These are phyloP conservation scores for Delichon dasypus DNA, from an alignment of 2,797 vertebrate species.

Conservation along the genomic window DNA sequence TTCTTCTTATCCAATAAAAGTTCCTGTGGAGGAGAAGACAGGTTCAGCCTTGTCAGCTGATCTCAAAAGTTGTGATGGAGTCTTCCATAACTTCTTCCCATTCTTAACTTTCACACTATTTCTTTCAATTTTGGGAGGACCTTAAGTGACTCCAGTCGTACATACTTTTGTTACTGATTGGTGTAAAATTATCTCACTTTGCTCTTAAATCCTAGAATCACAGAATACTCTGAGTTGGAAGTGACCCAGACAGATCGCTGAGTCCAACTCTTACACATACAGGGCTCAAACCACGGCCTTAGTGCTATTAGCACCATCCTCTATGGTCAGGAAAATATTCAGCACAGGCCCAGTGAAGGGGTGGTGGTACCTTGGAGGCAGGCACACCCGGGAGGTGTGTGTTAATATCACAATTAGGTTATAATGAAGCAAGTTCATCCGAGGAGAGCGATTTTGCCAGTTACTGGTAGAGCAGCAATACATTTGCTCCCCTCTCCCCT, in stretches of 20 bases:
- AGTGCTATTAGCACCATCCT: no score
- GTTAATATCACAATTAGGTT: not conserved
- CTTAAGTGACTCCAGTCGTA: not conserved
- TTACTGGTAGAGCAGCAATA: not conserved
- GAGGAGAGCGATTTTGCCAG: not conserved
- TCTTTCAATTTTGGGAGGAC: not conserved
- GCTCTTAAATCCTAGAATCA: not conserved
- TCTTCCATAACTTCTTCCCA: not conserved
- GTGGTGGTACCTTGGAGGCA: not conserved
- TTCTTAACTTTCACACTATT: not conserved
- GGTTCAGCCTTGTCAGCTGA: not conserved
- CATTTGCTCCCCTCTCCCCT: not conserved
- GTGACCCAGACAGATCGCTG: accelerated
- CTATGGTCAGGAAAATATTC: not conserved
- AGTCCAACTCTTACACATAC: not conserved
- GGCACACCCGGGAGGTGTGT: not conserved
- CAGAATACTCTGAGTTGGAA: not conserved
- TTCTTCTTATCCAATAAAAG: not conserved
- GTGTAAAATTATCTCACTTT: not conserved
- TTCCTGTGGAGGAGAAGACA: not conserved
- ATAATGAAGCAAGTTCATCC: not conserved
- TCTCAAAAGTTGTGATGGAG: not conserved
- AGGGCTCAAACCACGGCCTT: accelerated
- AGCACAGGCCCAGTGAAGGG: not conserved
- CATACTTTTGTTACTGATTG: not conserved